phyloP scores from a whole-genome alignment of 2,888 invertebrate species.

The Zaprionus lineosus region DNA sequence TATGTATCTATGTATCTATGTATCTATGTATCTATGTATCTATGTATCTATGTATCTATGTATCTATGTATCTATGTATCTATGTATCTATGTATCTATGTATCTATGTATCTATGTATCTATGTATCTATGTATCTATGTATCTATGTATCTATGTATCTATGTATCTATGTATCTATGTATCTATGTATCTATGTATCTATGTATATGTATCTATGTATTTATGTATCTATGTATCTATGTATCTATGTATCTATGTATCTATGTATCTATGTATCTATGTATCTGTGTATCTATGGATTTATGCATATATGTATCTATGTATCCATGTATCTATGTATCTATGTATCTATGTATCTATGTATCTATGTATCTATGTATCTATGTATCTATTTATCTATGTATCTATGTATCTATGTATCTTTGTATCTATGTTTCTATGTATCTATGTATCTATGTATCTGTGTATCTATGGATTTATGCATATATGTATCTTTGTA shows the following conservation, averaged over 20 bases:
- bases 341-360: neutral
- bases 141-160: neutral
- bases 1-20: neutral
- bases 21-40: constrained; percentile 3
- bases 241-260: neutral
- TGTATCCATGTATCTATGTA: neutral
- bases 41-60: constrained; percentile 1
- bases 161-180: neutral
- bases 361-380: neutral
- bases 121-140: neutral
- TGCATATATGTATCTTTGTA: neutral
- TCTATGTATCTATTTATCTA: neutral
- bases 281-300: neutral
- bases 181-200: constrained; percentile 2
- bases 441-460: neutral
- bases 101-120: constrained; percentile 6
- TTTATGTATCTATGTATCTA: constrained; percentile 4
- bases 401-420: constrained; percentile 1
- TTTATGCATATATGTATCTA: neutral
- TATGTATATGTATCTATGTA: neutral
- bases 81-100: neutral
- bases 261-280: constrained; percentile 1
- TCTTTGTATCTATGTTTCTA: neutral
- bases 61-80: neutral
- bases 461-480: neutral